Percentiles rank a stretch among this genome's conserved stretches.
Conservation (phyloP, 1,140 invertebrate species). For the Leptestheria dahalacensis region DNA sequence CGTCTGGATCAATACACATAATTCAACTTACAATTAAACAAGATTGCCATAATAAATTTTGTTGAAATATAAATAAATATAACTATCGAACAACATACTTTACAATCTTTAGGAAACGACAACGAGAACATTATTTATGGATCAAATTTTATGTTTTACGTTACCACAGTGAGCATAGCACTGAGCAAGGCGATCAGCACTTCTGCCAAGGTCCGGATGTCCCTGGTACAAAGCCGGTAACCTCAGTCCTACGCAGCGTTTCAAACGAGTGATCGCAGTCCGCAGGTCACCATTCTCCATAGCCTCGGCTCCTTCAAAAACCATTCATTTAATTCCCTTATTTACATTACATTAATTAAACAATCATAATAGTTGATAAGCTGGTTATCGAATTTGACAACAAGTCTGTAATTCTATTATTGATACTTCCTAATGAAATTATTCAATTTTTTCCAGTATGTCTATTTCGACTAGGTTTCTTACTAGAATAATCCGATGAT, state of each 20-base stretch:
- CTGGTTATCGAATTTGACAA: no score
- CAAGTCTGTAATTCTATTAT: no score
- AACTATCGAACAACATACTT: no score
- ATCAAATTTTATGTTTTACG: not conserved
- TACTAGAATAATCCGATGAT: not conserved
- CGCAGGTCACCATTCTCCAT: conserved; percentile 23
- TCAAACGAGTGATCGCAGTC: conserved; percentile 30
- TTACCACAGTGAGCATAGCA: conserved; percentile 33
- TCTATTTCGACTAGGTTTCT: no score
- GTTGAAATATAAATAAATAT: no score
- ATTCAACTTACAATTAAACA: no score
- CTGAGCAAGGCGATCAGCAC: conserved; percentile 35
- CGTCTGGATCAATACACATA: no score
- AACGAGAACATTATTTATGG: not conserved
- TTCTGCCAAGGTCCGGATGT: conserved; percentile 31
- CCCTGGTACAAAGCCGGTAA: conserved; percentile 31
- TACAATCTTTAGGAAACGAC: conserved; percentile 9
- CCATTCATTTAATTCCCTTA: conserved; percentile 10
- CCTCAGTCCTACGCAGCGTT: conserved; percentile 30
- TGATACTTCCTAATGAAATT: no score
- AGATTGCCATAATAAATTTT: no score
- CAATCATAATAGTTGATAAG: not conserved
- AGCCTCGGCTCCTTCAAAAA: conserved; percentile 21
- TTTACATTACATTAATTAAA: not conserved
- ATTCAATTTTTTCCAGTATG: no score